Conservation (phyloP, 2,797 vertebrate genomes). For the Anas capensis region DNA sequence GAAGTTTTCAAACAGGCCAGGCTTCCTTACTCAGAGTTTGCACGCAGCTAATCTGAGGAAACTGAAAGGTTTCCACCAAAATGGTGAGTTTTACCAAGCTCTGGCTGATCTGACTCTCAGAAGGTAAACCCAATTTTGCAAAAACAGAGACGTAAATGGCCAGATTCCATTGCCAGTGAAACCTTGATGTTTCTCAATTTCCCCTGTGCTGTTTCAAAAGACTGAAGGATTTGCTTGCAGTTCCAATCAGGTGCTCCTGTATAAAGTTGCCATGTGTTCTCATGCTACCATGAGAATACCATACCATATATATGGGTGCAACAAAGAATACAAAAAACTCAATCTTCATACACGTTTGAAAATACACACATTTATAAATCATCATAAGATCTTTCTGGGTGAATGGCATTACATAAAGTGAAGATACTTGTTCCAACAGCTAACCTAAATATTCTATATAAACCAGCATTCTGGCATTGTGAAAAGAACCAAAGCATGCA, state of each 20-base stretch:
- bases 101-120: not conserved
- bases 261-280: not conserved
- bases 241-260: not conserved
- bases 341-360: not conserved
- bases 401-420: not conserved
- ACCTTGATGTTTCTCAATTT: not conserved
- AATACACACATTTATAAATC: not conserved
- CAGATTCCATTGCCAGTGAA: not conserved
- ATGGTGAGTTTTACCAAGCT: not conserved
- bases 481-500: not conserved
- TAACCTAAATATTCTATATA: not conserved
- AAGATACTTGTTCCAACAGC: conserved; percentile 8
- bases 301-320: not conserved
- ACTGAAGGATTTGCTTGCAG: not conserved
- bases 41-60: not conserved
- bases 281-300: not conserved
- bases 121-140: not conserved
- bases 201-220: not conserved
- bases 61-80: not conserved
- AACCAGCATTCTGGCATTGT: not conserved
- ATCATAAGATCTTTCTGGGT: not conserved
- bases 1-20: conserved; percentile 3
- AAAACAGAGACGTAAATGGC: not conserved
- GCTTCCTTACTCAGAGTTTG: not conserved
- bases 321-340: not conserved